A percentile compares a stretch with the other conserved stretches of the same genome.
phyloP scores from a whole-genome alignment of 2,888 invertebrate genomes.

The Hymenopus coronatus region DNA sequence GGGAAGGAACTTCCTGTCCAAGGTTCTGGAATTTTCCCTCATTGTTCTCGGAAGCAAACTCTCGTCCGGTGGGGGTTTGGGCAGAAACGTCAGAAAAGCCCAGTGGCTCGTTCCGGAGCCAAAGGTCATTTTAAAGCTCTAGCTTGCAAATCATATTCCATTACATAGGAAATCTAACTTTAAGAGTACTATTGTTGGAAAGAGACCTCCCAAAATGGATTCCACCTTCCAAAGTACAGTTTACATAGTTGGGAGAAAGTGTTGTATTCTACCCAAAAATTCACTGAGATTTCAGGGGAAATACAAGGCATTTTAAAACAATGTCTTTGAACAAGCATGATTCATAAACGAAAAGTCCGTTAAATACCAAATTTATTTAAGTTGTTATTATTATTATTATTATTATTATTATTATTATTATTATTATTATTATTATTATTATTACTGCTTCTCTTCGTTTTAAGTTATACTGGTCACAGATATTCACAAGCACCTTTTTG shows the following conservation, averaged over 20 bases:
- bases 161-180: neutral
- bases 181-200: neutral
- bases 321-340: too few species aligned
- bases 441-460: too few species aligned
- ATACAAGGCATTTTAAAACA: too few species aligned
- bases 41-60: neutral
- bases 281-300: too few species aligned
- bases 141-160: neutral
- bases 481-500: too few species aligned
- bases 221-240: neutral
- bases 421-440: too few species aligned
- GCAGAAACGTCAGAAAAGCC: neutral
- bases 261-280: too few species aligned
- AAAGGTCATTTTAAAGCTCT: neutral
- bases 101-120: neutral
- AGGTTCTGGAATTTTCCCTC: neutral
- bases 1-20: neutral
- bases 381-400: too few species aligned
- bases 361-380: too few species aligned
- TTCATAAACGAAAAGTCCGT: too few species aligned
- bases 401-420: too few species aligned
- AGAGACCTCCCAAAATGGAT: neutral
- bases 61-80: neutral
- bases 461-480: too few species aligned
- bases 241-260: neutral